These are phyloP conservation scores for Kryptopterus vitreolus DNA, from an alignment of 2,797 vertebrate species.

Conservation along the genomic window DNA sequence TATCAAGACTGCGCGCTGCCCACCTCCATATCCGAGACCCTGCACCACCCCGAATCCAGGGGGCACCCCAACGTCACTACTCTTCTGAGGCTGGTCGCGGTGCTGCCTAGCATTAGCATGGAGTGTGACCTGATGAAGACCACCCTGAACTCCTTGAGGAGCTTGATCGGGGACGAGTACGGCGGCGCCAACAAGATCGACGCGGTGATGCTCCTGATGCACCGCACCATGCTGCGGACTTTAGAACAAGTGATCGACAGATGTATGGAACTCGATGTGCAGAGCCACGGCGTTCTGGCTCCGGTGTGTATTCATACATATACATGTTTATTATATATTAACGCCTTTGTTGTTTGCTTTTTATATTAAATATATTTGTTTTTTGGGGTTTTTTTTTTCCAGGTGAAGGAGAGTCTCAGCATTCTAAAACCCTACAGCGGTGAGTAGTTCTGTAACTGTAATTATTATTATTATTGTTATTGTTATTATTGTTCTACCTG, in stretches of 20 bases:
- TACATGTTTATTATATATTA: no score
- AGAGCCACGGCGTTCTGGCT: constrained; percentile 70
- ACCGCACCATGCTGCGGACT: constrained; percentile 80
- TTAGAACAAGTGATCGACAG: constrained; percentile 88
- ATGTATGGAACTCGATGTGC: constrained; percentile 83
- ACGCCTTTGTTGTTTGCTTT: no score
- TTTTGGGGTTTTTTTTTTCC: background rate
- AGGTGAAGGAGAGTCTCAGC: constrained; percentile 52
- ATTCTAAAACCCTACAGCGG: constrained; percentile 51
- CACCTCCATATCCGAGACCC: constrained; percentile 88
- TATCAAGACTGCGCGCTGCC: constrained; percentile 88
- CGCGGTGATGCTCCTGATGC: constrained; percentile 86
- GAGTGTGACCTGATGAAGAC: constrained; percentile 89
- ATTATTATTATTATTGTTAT: no score
- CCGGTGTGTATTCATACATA: constrained; percentile 62
- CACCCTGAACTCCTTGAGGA: constrained; percentile 84
- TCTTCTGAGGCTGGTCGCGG: constrained; percentile 86
- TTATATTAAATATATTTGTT: no score
- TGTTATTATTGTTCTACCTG: no score
- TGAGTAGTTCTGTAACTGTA: constrained; percentile 53
- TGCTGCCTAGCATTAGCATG: constrained; percentile 90
- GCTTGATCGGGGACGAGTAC: constrained; percentile 75
- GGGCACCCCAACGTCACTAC: constrained; percentile 86
- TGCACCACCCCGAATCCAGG: constrained; percentile 87
- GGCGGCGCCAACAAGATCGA: constrained; percentile 78